These are phyloP conservation scores for Otus sunia DNA, from an alignment of 2,113 vertebrate species.

Conservation along the genomic window DNA sequence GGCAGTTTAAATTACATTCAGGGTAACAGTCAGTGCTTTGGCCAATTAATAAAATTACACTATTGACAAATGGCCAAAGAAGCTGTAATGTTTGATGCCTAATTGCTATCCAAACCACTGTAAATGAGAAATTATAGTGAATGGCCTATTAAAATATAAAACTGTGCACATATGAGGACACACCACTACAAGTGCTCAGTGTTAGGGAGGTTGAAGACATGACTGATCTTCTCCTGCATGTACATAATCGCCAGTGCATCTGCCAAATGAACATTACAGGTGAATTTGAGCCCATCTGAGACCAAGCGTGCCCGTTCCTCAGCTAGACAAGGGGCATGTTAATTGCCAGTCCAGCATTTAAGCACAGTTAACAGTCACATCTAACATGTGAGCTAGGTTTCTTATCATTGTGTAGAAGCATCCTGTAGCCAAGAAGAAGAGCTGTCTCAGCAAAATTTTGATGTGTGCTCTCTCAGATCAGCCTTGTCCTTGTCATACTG, in stretches of 20 bases:
- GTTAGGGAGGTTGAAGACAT: background rate
- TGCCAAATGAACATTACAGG: background rate
- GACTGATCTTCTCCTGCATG: background rate
- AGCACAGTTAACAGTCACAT: background rate
- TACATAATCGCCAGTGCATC: too few species aligned
- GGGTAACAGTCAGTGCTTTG: background rate
- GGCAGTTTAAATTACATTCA: background rate
- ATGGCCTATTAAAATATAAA: background rate
- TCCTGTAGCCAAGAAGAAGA: background rate
- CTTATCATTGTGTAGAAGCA: background rate
- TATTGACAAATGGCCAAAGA: background rate
- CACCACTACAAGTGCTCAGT: background rate
- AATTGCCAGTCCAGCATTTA: background rate
- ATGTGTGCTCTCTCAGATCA: background rate
- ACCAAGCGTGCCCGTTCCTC: background rate
- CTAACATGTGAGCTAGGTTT: background rate
- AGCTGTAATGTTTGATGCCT: background rate
- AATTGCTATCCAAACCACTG: background rate
- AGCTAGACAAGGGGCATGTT: background rate
- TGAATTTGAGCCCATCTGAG: background rate
- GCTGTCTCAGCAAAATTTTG: background rate
- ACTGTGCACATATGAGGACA: background rate
- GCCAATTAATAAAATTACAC: constrained; percentile 25
- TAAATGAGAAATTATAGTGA: background rate
- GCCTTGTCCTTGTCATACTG: background rate